Percentiles rank a stretch among this genome's conserved stretches.
Conservation (phyloP, 1,140 invertebrate species). For the Euura lappo region DNA sequence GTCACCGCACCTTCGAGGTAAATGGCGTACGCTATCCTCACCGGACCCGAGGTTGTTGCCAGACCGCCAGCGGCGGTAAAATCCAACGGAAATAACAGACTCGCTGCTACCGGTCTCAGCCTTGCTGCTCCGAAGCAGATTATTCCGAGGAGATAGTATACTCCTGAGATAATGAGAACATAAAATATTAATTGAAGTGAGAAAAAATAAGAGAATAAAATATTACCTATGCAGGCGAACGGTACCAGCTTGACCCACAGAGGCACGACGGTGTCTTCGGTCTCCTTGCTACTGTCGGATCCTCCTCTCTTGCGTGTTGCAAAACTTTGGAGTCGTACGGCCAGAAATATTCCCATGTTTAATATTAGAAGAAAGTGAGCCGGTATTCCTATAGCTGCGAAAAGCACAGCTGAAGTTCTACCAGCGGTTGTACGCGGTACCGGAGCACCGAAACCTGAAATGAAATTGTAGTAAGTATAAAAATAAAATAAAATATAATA, state of each 20-base stretch:
- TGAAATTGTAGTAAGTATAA: too few species aligned
- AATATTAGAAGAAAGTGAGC: constrained; percentile 68
- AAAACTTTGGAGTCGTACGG: constrained; percentile 60
- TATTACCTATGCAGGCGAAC: constrained; percentile 46
- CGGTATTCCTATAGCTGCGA: constrained; percentile 67
- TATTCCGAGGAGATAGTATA: constrained; percentile 68
- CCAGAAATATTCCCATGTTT: constrained; percentile 66
- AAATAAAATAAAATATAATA: neutral
- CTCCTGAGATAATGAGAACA: constrained; percentile 34
- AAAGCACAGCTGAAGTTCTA: constrained; percentile 64
- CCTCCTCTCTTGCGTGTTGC: constrained; percentile 40
- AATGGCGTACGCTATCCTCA: constrained; percentile 69
- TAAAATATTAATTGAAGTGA: constrained; percentile 49
- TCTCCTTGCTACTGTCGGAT: neutral
- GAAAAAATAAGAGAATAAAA: constrained; percentile 32
- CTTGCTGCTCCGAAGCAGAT: constrained; percentile 67
- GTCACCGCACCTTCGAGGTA: constrained; percentile 73
- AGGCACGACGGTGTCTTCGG: constrained; percentile 28
- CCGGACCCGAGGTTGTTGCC: constrained; percentile 63
- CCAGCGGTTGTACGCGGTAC: constrained; percentile 66
- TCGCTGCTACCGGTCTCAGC: constrained; percentile 60
- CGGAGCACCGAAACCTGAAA: constrained; percentile 67
- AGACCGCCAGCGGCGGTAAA: constrained; percentile 74
- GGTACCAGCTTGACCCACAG: constrained; percentile 49
- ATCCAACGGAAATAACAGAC: constrained; percentile 70